Conservation (phyloP, 2,113 vertebrate genomes). For the Caretta caretta region DNA sequence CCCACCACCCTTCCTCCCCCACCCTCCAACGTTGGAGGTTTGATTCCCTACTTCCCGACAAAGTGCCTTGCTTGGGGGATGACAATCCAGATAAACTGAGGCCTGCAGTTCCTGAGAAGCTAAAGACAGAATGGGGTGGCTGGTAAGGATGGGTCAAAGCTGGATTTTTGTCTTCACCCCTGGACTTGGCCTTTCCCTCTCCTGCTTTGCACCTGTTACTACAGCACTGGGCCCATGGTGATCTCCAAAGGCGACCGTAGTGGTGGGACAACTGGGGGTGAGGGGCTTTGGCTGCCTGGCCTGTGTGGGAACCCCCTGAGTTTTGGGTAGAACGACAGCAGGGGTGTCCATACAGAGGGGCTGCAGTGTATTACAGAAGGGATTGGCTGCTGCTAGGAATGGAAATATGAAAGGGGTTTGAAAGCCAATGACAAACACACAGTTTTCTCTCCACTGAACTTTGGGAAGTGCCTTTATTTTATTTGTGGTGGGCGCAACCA, state of each 20-base stretch:
- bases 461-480: constrained; percentile 61
- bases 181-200: background rate
- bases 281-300: background rate
- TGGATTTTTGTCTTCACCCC: background rate
- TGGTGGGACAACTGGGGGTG: background rate
- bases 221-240: background rate
- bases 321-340: background rate
- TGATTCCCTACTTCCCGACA: background rate
- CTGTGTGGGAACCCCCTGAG: background rate
- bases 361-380: background rate
- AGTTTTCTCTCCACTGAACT: background rate
- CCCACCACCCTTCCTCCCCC: background rate
- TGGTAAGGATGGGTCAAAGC: background rate
- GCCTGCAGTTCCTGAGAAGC: background rate
- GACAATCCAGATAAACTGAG: accelerated
- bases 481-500: background rate
- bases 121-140: background rate
- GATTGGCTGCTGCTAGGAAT: background rate
- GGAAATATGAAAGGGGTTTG: background rate
- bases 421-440: background rate
- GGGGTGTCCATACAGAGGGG: background rate
- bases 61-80: background rate
- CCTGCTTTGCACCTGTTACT: background rate
- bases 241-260: background rate
- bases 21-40: background rate